Evolutionary conservation across 1,140 invertebrate species (phyloP).

Genomic region (Grapholita molesta): DNA sequence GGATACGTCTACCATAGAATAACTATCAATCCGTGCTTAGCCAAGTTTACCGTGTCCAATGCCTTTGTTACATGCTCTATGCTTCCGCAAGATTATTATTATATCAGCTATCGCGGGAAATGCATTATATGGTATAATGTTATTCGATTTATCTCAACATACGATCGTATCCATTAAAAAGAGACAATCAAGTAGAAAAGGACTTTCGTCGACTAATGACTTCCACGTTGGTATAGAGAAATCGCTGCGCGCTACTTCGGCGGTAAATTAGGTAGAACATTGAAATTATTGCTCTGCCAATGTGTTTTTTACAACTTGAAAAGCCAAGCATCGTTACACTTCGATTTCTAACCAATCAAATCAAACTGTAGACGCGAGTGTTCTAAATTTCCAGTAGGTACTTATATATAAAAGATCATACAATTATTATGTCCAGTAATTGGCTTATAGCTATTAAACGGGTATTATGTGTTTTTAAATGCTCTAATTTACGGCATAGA

Average conservation of each 20-base stretch:
- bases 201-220: constrained; percentile 34
- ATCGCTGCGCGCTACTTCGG: constrained; percentile 20
- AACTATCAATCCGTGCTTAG: no score
- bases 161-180: constrained; percentile 13
- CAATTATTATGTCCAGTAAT: no score
- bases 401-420: no score
- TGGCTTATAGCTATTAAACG: no score
- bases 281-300: background rate
- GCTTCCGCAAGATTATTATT: background rate
- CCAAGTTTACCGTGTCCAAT: background rate
- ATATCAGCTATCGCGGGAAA: background rate
- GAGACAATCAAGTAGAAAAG: constrained; percentile 27
- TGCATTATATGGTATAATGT: constrained; percentile 5
- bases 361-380: background rate
- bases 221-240: constrained; percentile 29
- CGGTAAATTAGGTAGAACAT: constrained; percentile 10
- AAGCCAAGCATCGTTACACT: background rate
- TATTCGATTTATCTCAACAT: constrained; percentile 7
- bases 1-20: no score
- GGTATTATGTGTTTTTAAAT: no score
- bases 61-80: background rate
- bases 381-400: background rate
- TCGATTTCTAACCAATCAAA: background rate
- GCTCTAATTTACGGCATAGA: no score
- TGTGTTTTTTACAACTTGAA: background rate